phyloP scores from a whole-genome alignment of 2,113 vertebrate genomes.

The Nannobrachium achirus region DNA sequence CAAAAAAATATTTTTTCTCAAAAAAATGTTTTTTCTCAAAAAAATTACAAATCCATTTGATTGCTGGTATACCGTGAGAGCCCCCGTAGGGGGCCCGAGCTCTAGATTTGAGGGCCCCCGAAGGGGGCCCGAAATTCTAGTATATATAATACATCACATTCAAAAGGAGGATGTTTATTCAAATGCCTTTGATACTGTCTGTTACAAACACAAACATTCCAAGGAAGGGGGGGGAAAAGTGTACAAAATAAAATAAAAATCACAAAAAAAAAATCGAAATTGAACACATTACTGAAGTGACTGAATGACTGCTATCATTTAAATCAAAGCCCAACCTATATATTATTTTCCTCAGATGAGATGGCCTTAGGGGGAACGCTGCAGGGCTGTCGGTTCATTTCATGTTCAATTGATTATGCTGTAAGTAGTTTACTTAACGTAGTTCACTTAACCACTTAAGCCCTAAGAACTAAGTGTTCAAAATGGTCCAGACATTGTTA shows the following conservation, averaged over 20 bases:
- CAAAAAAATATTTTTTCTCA: no score
- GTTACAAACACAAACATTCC: background rate
- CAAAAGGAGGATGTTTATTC: no score
- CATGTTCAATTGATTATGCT: slow-evolving; percentile 29
- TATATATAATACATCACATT: no score
- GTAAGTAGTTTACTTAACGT: slow-evolving; percentile 9
- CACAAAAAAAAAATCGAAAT: slow-evolving; percentile 38
- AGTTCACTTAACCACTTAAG: background rate
- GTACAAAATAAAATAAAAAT: background rate
- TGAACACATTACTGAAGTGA: slow-evolving; percentile 44
- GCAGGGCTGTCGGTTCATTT: slow-evolving; percentile 27
- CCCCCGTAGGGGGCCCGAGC: no score
- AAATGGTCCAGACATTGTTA: no score
- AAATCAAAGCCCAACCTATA: slow-evolving; percentile 52
- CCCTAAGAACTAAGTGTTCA: no score
- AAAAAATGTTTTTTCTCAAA: no score
- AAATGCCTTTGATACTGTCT: no score
- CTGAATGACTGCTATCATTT: slow-evolving; percentile 45
- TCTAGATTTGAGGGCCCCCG: no score
- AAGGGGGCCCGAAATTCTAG: no score
- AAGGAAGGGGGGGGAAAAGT: slow-evolving; percentile 18
- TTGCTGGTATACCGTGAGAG: no score
- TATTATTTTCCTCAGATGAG: slow-evolving; percentile 46
- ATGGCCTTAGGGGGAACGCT: slow-evolving; percentile 33
- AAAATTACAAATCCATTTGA: no score